These are phyloP conservation scores for Pachyramphus minor DNA, from an alignment of 2,113 vertebrate genomes.

Conservation along the genomic window DNA sequence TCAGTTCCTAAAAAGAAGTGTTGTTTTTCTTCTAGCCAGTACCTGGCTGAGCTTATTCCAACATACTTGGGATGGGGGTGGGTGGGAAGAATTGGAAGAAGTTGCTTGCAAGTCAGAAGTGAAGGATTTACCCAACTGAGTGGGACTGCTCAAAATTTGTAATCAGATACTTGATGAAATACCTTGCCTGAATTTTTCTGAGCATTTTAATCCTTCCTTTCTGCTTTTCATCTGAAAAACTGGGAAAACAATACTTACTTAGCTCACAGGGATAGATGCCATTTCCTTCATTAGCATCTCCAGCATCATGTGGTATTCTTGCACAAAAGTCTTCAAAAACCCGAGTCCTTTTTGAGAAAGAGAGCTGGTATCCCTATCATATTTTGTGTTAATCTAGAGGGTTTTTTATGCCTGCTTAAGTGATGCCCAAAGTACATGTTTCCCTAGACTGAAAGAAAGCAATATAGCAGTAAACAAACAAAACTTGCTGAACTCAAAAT, in stretches of 20 bases:
- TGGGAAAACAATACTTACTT: background rate
- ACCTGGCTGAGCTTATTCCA: constrained; percentile 25
- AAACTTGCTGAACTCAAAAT: background rate
- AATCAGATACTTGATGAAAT: constrained; percentile 16
- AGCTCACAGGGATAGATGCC: background rate
- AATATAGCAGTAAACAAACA: background rate
- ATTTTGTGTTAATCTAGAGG: background rate
- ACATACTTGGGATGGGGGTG: background rate
- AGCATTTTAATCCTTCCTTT: background rate
- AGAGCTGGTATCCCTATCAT: background rate
- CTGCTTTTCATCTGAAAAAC: background rate
- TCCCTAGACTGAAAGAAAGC: background rate
- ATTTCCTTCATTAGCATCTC: background rate
- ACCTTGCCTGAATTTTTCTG: background rate
- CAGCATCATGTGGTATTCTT: background rate
- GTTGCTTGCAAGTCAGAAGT: background rate
- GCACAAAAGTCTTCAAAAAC: background rate
- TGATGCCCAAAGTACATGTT: background rate
- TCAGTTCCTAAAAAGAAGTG: constrained; percentile 42
- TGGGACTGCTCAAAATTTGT: background rate
- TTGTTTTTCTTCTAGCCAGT: constrained; percentile 37
- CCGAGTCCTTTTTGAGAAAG: background rate
- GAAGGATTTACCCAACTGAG: constrained; percentile 8
- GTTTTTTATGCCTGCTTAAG: background rate
- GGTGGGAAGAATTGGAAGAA: constrained; percentile 12